phyloP scores from a whole-genome alignment of 2,888 invertebrate genomes.

The Coremacera marginata region DNA sequence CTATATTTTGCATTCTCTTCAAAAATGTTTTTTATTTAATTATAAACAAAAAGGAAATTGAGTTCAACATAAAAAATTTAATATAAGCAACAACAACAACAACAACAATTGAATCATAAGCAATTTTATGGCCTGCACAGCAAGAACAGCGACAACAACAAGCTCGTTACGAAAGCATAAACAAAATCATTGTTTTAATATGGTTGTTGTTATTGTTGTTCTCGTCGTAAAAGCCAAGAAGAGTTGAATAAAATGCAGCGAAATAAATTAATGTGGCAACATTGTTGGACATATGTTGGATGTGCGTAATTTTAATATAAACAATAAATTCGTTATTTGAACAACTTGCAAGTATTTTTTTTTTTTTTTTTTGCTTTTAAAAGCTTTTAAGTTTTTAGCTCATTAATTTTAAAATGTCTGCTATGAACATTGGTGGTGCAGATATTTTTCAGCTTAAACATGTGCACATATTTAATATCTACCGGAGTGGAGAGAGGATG shows the following conservation, averaged over 20 bases:
- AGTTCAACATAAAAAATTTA: neutral
- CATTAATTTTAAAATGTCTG: too few species aligned
- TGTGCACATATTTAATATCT: too few species aligned
- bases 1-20: neutral
- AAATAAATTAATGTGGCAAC: constrained; percentile 9
- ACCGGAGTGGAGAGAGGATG: too few species aligned
- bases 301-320: too few species aligned
- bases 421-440: too few species aligned
- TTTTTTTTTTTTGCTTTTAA: too few species aligned
- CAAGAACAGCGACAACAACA: neutral
- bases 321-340: too few species aligned
- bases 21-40: neutral
- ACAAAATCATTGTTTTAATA: constrained; percentile 11
- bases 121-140: neutral
- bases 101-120: neutral
- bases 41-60: constrained; percentile 10
- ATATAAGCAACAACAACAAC: neutral
- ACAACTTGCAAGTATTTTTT: too few species aligned
- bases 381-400: too few species aligned
- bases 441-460: too few species aligned
- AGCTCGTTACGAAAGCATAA: neutral
- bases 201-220: neutral
- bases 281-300: constrained; percentile 11
- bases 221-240: neutral
- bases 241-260: neutral